phyloP scores from a whole-genome alignment of 1,140 invertebrate genomes.

The Caenorhabditis elegans region WBcel235 BX284604.4:8232501-8233000 shows the following conservation, averaged over 20 bases:
- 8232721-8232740: background rate
- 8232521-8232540: background rate
- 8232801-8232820: background rate
- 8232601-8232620: background rate
- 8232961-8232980: too few species aligned
- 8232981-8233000: background rate
- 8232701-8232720: background rate
- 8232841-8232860: slow-evolving; percentile 3
- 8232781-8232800: background rate
- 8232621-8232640: background rate
- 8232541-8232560: slow-evolving; percentile 10
- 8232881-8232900: background rate
- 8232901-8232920: background rate
- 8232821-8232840: too few species aligned
- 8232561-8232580: background rate
- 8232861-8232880: background rate
- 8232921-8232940: background rate
- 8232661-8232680: background rate
- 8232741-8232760: background rate
- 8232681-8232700: background rate
- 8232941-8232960: background rate
- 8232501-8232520: background rate
- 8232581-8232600: slow-evolving; percentile 20
- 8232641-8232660: background rate
- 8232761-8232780: background rate